These are phyloP conservation scores for Pipra filicauda DNA, from an alignment of 2,113 vertebrate species.

Conservation along the genomic window DNA sequence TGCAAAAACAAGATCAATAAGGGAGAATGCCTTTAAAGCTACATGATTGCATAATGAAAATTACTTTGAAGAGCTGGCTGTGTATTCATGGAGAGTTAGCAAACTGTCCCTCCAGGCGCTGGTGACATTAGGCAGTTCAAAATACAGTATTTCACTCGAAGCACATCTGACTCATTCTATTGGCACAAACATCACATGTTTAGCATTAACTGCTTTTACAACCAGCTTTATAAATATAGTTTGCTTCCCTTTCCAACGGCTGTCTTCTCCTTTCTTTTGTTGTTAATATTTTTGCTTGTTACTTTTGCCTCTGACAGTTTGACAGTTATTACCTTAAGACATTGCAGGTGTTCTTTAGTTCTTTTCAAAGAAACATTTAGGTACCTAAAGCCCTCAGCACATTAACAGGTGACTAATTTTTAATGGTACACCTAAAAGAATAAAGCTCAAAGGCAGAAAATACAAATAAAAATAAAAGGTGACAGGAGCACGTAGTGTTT, in stretches of 20 bases:
- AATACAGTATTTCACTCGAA: constrained; percentile 52
- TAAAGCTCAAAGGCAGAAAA: constrained; percentile 10
- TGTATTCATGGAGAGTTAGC: constrained; percentile 48
- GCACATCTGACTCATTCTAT: constrained; percentile 54
- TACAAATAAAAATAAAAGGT: background rate
- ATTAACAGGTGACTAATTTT: constrained; percentile 24
- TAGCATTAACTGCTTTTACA: constrained; percentile 37
- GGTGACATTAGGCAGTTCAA: constrained; percentile 47
- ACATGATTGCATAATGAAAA: constrained; percentile 3
- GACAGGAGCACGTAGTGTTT: background rate
- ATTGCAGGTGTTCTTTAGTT: constrained; percentile 33
- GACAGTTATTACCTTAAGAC: constrained; percentile 48
- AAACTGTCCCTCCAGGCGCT: constrained; percentile 49
- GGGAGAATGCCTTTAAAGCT: constrained; percentile 28
- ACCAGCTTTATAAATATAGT: constrained; percentile 23
- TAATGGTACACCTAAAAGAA: background rate
- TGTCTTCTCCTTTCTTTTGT: constrained; percentile 26
- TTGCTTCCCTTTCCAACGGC: background rate
- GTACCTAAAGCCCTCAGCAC: background rate
- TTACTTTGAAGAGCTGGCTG: constrained; percentile 51
- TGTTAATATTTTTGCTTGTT: constrained; percentile 29
- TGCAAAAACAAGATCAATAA: constrained; percentile 36
- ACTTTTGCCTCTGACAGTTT: constrained; percentile 27
- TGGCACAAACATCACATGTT: constrained; percentile 60
- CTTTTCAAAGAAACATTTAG: background rate